Evolutionary conservation across 1,140 invertebrate genomes (phyloP).

Genomic region (Trichonephila inaurata): DNA sequence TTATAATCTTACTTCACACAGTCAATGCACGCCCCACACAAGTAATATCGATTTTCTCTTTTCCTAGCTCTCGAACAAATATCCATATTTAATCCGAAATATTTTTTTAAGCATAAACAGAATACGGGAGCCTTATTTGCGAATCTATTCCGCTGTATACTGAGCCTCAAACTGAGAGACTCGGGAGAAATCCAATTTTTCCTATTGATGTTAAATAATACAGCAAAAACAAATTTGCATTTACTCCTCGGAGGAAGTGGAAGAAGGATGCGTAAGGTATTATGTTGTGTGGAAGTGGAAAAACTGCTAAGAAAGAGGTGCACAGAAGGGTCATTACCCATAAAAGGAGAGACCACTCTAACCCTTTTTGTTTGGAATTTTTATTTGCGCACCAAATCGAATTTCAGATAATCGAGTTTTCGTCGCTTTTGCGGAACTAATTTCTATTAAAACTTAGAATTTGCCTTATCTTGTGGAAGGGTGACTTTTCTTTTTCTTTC

Average conservation of each 20-base stretch:
- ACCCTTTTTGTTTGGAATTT: slow-evolving; percentile 19
- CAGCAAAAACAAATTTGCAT: slow-evolving; percentile 60
- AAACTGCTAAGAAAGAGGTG: neutral
- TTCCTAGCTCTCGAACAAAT: neutral
- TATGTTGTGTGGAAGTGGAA: slow-evolving; percentile 15
- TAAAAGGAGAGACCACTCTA: neutral
- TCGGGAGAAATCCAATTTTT: slow-evolving; percentile 58
- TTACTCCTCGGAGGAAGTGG: neutral
- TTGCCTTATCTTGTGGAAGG: neutral
- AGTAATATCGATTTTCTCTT: neutral
- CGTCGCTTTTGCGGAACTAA: slow-evolving; percentile 50
- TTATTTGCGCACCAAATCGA: slow-evolving; percentile 45
- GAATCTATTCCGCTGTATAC: neutral
- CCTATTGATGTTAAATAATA: slow-evolving; percentile 65
- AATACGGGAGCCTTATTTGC: neutral
- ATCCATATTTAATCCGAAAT: slow-evolving; percentile 1
- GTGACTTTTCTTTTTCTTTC: slow-evolving; percentile 28
- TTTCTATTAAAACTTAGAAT: slow-evolving; percentile 56
- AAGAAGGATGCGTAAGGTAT: neutral
- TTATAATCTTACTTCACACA: too few relatives aligned
- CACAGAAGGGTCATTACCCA: slow-evolving; percentile 26
- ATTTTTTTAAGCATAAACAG: slow-evolving; percentile 4
- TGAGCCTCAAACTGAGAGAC: neutral
- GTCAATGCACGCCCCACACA: neutral
- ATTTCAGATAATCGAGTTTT: slow-evolving; percentile 62